Percentiles rank a stretch among this genome's conserved stretches.
phyloP scores from a whole-genome alignment of 2,888 invertebrate genomes.

The Eupsilia transversa region DNA sequence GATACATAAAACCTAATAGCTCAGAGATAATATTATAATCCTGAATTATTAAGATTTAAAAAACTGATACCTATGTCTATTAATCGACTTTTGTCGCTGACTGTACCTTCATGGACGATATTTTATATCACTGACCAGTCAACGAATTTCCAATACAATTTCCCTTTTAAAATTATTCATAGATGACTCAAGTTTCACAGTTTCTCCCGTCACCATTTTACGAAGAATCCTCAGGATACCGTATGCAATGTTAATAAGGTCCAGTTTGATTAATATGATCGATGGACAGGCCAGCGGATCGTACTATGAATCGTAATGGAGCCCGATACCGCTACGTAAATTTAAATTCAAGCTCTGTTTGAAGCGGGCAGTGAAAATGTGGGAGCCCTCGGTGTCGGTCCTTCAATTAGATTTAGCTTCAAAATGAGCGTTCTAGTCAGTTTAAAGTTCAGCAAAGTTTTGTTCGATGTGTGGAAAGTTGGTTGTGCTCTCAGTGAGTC shows the following conservation, averaged over 20 bases:
- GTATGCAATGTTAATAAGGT: slow-evolving; percentile 66
- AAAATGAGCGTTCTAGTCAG: slow-evolving; percentile 86
- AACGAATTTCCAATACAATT: slow-evolving; percentile 24
- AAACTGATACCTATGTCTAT: background rate
- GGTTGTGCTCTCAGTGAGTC: slow-evolving; percentile 76
- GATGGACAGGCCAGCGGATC: slow-evolving; percentile 74
- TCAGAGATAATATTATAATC: background rate
- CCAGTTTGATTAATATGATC: slow-evolving; percentile 85
- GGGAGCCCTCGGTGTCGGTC: slow-evolving; percentile 83
- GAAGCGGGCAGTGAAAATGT: slow-evolving; percentile 87
- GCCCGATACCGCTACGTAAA: slow-evolving; percentile 87
- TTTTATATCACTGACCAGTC: background rate
- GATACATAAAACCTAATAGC: background rate
- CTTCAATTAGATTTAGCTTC: slow-evolving; percentile 84
- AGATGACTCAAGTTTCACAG: slow-evolving; percentile 50
- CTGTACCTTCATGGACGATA: background rate
- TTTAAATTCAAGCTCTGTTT: slow-evolving; percentile 87
- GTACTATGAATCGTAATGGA: slow-evolving; percentile 86
- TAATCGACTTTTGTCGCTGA: background rate
- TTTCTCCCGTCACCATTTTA: slow-evolving; percentile 65
- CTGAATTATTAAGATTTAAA: background rate
- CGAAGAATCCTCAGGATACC: slow-evolving; percentile 64
- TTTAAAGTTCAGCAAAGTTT: slow-evolving; percentile 83
- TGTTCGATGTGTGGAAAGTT: slow-evolving; percentile 82
- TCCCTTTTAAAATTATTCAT: slow-evolving; percentile 53